Evolutionary conservation across 1,140 invertebrate genomes (phyloP), one percentile per base, ranked within the genome.

Genomic region (Eriosoma lanigerum): DNA sequence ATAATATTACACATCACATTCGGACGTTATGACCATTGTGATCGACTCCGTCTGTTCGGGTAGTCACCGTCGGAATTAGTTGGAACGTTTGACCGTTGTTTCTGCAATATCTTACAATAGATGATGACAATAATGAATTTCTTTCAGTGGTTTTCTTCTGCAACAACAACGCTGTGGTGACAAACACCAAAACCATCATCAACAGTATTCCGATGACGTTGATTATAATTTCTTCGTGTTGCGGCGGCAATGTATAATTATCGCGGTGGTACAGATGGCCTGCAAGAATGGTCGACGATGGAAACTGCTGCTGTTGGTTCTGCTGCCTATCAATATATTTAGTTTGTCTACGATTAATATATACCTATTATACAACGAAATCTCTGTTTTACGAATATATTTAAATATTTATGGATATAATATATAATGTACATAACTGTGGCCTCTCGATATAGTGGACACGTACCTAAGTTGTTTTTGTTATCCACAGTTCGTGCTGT

Each of bases 21-120:
- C 68, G 46, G 19, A 15, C 48, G 9, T 52, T 72, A 1, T 46
- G 68, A 24, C 24, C 46, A 3, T 12, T 19, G 26, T 52, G 64
- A 46, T 46, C 38, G 1, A 19, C 15, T 48, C 15, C 68, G 17
- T 52, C 26, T 0, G 64, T 15, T 13, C 10, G 10, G 46, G 1
- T 15, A 1, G 46, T 15, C 46, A 1, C 21, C 21, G 38, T 3
- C 5, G 75, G 60, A 9, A 78, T 38, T 8, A 60, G 21, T n/a
- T 78, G 75, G 38, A 78, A 78, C 15, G 56, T 62, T 6, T 78
- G 75, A 1, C 75, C 75, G 6, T 38, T 38, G 10, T 60, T 78
- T 62, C 56, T 48, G 24, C 75, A 60, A 52, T 78, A 58, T 48
- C 38, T 78, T 46, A 48, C 24, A 1, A n/a, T 46, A 8, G 38